Conservation (phyloP, 2,888 invertebrate species). For the Cloeon dipterum region DNA sequence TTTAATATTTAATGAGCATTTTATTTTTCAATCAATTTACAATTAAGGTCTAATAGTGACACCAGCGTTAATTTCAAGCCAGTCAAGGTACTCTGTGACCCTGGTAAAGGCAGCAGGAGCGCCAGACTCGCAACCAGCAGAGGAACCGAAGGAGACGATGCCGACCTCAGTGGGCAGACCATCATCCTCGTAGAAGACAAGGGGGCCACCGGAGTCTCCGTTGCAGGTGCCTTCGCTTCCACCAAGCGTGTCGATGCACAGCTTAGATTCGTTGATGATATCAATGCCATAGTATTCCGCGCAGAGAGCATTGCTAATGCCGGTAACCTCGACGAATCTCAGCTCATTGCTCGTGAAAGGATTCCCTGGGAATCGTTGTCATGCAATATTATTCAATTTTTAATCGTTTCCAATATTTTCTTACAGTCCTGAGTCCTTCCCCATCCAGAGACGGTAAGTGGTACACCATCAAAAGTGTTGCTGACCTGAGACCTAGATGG, state of each 20-base stretch:
- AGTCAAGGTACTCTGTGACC: conserved; percentile 15
- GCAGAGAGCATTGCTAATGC: conserved; percentile 16
- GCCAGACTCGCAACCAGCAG: conserved; percentile 15
- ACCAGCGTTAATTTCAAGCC: conserved; percentile 14
- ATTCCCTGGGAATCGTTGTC: conserved; percentile 5
- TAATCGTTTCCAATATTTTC: background rate
- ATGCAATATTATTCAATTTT: too few species aligned
- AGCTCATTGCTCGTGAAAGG: conserved; percentile 7
- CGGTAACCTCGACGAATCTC: conserved; percentile 12
- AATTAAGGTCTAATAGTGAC: conserved; percentile 6
- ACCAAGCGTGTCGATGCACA: conserved; percentile 15
- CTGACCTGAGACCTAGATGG: background rate
- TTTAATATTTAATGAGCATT: too few species aligned
- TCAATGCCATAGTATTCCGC: conserved; percentile 9
- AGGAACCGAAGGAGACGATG: conserved; percentile 16
- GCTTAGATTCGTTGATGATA: conserved; percentile 12
- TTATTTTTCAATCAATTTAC: too few species aligned
- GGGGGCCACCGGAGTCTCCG: conserved; percentile 12
- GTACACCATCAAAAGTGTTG: background rate
- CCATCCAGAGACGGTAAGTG: background rate
- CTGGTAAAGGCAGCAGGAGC: conserved; percentile 18
- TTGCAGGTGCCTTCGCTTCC: conserved; percentile 14
- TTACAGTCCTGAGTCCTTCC: conserved; percentile 1
- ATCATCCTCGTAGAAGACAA: conserved; percentile 13
- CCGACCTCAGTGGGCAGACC: conserved; percentile 12